These are phyloP conservation scores for Emberiza fucata DNA, from an alignment of 2,113 vertebrate genomes.

Conservation along the genomic window DNA sequence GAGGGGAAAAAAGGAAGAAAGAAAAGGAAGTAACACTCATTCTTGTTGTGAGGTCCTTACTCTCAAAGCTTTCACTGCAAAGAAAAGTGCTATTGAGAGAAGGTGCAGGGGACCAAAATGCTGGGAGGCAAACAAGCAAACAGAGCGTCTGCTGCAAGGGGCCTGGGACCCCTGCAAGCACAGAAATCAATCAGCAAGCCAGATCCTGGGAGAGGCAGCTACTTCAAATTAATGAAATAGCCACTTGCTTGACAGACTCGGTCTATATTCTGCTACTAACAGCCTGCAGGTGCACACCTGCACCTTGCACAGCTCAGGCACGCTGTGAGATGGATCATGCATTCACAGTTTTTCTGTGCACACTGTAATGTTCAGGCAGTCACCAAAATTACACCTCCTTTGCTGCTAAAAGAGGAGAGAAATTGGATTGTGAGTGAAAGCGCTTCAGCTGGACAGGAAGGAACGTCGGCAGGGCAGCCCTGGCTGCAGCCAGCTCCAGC, in stretches of 20 bases:
- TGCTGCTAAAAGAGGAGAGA: neutral
- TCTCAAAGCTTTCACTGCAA: neutral
- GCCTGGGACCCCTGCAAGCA: neutral
- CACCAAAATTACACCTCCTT: neutral
- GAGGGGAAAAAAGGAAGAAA: neutral
- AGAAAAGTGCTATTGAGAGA: constrained; percentile 53
- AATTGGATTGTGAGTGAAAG: neutral
- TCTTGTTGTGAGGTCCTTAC: neutral
- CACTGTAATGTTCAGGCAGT: rapidly evolving
- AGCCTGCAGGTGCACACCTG: neutral
- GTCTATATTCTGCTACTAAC: neutral
- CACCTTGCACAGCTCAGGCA: rapidly evolving
- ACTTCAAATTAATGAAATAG: neutral
- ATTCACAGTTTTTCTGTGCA: neutral
- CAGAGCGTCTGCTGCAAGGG: rapidly evolving
- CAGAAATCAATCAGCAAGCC: neutral
- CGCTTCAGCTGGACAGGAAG: rapidly evolving
- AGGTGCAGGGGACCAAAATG: neutral
- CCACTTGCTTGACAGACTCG: neutral
- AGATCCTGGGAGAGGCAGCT: neutral
- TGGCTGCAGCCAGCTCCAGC: neutral
- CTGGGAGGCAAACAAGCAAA: neutral
- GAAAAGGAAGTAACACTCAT: constrained; percentile 25
- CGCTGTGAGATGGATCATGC: rapidly evolving
- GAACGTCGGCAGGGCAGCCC: neutral